Evolutionary conservation across 2,888 invertebrate species (phyloP), one percentile per base, ranked within the genome.

Genomic region (Luperina nickerlii): DNA sequence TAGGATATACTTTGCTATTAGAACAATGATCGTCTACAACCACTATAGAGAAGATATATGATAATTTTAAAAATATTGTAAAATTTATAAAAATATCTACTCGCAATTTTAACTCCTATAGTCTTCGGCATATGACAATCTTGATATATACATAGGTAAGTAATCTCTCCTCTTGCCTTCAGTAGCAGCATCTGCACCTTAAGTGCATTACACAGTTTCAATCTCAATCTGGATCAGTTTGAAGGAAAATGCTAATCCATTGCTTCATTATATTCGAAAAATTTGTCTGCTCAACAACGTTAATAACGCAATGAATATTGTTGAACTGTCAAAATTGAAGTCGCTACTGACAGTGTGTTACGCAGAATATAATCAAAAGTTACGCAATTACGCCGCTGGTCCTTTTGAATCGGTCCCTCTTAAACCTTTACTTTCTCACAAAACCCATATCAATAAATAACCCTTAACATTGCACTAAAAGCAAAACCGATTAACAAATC

Each of bases 401-500:
- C 48, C 15, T 48, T 48, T 48, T 48, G 15, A 48, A 48, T 42
- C 15, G 8, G 15, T 15, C 8, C 38, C 1, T 38, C 15, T n/a
- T 67, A n/a, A n/a, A n/a, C n/a, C 8, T n/a, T n/a, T 9, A n/a
- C 42, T 27, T 27, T 27, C 13, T 27, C 20, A 69, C 32, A 48
- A 24, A 3, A 27, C 32, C 32, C 3, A 27, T 38, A 51, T 38
- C 45, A 38, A 67, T 24, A 79, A n/a, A 7, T 11, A 32, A 65
- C 76, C 65, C 24, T 74, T 18, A 27, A 38, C 38, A 15, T n/a
- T 15, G 7, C 0, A 80, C 20, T 65, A 79, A 65, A 66, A 74
- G 0, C 18, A 51, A 11, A 54, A 45, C 3, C 62, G 54, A 72
- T 76, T 54, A 60, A 60, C 18, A 81, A 72, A 86, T 68, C 62